Evolutionary conservation across 2,888 invertebrate species (phyloP), one percentile per base, ranked within the genome.

Genomic region (Gymnocheta viridis): DNA sequence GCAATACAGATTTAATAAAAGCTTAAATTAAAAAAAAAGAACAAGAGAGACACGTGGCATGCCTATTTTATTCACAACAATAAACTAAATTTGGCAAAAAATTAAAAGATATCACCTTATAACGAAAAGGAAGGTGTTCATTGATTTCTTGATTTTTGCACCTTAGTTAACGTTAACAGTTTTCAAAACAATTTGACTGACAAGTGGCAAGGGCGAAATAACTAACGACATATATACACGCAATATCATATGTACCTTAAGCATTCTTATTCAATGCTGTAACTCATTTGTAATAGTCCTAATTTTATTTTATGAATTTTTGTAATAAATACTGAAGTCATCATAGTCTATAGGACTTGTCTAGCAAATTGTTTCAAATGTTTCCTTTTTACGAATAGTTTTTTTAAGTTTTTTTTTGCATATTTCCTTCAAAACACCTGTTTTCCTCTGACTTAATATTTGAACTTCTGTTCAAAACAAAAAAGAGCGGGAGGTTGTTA

Each of bases 191-290:
- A 70, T 72, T 66, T 70, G 14, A 38, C 70, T 60, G 6, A 41
- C n/a, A 14, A 5, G 32, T 0, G 51, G 47, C n/a, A n/a, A n/a
- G 51, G 24, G 14, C 38, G 47, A 27, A 60, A 66, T 62, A 82
- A 84, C 88, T 90, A 88, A 90, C 87, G 90, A 89, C 88, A 88
- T 87, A 87, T 86, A 88, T 88, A 89, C 90, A 90, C 89, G 90
- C 90, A 88, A 88, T 86, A 44, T 32, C 24, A 64, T 49, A 62
- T 67, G 44, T 44, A 69, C 85, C 85, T 49, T 73, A 49, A 24
- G 44, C 49, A 56, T 76, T 81, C 32, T 19, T 62, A 49, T 32
- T 17, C n/a, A 56, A 41, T 56, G 5, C 32, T 35, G n/a, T 32
- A 38, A 41, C 49, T 69, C 17, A 38, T 81, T 74, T 27, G 2